Base-by-base conservation (phyloP, 2,888 invertebrate genomes). In the Acleris emargana region DNA sequence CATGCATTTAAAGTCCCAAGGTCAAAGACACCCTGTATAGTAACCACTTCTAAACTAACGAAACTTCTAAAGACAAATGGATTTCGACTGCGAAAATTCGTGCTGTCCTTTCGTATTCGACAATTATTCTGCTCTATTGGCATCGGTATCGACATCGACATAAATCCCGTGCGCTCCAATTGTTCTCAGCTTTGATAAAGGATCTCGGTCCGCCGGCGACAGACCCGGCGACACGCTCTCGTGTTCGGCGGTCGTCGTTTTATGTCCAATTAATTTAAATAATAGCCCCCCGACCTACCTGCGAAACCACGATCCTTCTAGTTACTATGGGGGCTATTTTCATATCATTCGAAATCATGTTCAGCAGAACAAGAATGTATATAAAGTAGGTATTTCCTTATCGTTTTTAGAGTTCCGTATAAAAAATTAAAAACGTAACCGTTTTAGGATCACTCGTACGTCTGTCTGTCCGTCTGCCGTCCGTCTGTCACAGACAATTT, bases 191-290 rank as follows among this genome's bases (percentile, higher is more conserved):
- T 60, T 60, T 57, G 66, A 66, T 66, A 64, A 60, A 57, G 51
- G 66, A 64, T 64, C 64, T 54, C 32, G 54, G 79, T 76, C 79
- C 82, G 77, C 77, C 78, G 57, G 76, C 74, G 57, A 58, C 38
- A 25, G 53, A 54, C 59, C 59, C 50, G 76, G 77, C 85, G 86
- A 86, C 85, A 86, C 83, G 84, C 81, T 85, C 77, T 79, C 80
- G 78, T 81, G 79, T 82, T 76, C 79, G 77, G 76, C 78, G 78
- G 76, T 84, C 80, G 81, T 86, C 86, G 86, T 88, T 89, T 88
- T 86, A 87, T 84, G 86, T 88, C 87, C 89, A 90, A 90, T 90
- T 89, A 89, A 90, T 89, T 90, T 90, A 89, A 90, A 90, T 90
- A 89, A 90, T 88, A 86, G 89, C 88, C 77, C 81, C 84, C 80